Base-by-base conservation (phyloP, 2,888 invertebrate species). In the Yponomeuta malinellus region DNA sequence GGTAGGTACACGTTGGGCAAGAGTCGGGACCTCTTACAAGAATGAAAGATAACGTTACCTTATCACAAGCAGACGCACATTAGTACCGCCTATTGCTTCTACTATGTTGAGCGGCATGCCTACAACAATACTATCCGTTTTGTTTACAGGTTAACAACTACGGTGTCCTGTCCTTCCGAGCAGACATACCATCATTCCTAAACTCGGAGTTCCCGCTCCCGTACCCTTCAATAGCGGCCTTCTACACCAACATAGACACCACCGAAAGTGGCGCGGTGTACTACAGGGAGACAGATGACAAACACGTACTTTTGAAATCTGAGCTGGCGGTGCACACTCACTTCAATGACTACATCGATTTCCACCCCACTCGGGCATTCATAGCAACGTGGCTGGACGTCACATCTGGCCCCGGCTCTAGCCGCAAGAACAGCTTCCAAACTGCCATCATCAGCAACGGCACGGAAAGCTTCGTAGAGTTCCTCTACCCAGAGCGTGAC, bases 341-440 rank as follows among this genome's bases (percentile, higher is more conserved):
- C 73, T 98, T 97, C 84, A 93, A 94, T 52, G 94, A 95, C 37
- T 95, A 95, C 67, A 85, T 88, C 2, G 93, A 95, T 73, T 99
- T 98, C 83, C 91, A 93, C 77, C 96, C 98, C 0, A 93, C 89
- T 0, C 95, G 95, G 76, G 93, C 98, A 5, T 96, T 99, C 79
- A 94, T 99, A 69, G 96, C 95, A 23, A 99, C 98, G 0, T 99
- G 99, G 99, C 90, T 95, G 59, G 95, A 95, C 71, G 98, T 98
- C 1, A 97, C 97, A 0, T 96, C 96, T 81, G 95, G 94, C 68
- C 94, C 94, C 69, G 89, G 88, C 71, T 94, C 96, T 78, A 95
- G 97, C 80, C 95, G 95, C 84, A 94, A 94, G 71, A 98, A 99
- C 87, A 98, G 97, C 48, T 98, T 96, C 87, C 99, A 99, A 94